phyloP scores from a whole-genome alignment of 2,888 invertebrate species.

The Rhagonycha lutea region DNA sequence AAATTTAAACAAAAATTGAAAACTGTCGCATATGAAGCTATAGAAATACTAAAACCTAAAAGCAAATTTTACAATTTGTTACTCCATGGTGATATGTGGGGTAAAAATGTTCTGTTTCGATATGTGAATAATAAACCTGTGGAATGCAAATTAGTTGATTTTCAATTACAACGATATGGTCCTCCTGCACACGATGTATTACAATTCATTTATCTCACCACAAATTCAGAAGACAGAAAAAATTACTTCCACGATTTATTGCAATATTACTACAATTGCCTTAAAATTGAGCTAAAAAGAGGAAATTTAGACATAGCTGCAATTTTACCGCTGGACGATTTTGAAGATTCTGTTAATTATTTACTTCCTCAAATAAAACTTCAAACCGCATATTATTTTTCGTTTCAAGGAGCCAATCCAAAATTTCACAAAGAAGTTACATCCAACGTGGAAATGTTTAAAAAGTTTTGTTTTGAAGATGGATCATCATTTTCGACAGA shows the following conservation, averaged over 20 bases:
- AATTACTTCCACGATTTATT: conserved; percentile 32
- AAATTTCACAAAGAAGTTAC: conserved; percentile 13
- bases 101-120: conserved; percentile 45
- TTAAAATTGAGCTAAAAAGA: conserved; percentile 18
- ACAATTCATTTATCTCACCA: conserved; percentile 38
- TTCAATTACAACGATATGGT: conserved; percentile 56
- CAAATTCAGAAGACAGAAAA: conserved; percentile 32
- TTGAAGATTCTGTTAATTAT: conserved; percentile 24
- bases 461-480: conserved; percentile 14
- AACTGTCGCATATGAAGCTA: conserved; percentile 30
- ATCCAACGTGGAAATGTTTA: conserved; percentile 6
- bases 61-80: conserved; percentile 49
- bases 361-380: conserved; percentile 32
- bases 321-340: conserved; percentile 21
- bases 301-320: conserved; percentile 22
- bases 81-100: conserved; percentile 48
- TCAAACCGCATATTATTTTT: conserved; percentile 24
- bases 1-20: conserved; percentile 24
- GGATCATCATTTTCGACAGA: not conserved
- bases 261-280: conserved; percentile 26
- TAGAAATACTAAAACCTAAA: conserved; percentile 47
- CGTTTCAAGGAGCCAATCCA: conserved; percentile 9
- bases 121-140: conserved; percentile 34
- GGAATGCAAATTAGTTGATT: conserved; percentile 46
- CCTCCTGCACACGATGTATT: conserved; percentile 68